Conservation (phyloP, 2,888 invertebrate genomes). For the Dasypogon diadema region DNA sequence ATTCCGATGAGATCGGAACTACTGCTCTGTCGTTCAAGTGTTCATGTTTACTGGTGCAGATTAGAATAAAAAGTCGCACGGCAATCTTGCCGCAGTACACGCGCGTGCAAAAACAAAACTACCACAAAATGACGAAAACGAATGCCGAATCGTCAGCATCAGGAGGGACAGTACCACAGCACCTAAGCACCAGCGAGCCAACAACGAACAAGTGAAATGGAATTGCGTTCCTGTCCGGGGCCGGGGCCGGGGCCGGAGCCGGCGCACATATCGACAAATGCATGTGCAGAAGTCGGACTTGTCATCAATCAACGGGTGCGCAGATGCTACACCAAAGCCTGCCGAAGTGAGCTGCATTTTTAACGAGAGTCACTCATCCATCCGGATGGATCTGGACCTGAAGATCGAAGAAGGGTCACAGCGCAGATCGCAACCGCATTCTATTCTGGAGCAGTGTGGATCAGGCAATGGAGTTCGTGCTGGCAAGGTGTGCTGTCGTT, state of each 20-base stretch:
- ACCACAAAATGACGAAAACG: constrained; percentile 19
- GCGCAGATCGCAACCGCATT: background rate
- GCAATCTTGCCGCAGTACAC: constrained; percentile 35
- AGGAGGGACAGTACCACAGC: too few species aligned
- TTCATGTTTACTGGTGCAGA: constrained; percentile 29
- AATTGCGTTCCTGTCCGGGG: constrained; percentile 22
- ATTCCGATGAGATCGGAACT: constrained; percentile 25
- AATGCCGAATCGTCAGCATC: background rate
- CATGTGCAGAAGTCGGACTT: constrained; percentile 51
- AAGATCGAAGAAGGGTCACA: background rate
- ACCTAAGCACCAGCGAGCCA: too few species aligned
- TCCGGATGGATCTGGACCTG: constrained; percentile 31
- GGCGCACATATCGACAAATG: constrained; percentile 34
- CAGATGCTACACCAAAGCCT: constrained; percentile 51
- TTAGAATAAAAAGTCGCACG: constrained; percentile 37
- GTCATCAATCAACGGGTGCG: constrained; percentile 54
- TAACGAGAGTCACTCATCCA: constrained; percentile 41
- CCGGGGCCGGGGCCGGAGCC: too few species aligned
- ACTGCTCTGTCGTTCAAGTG: background rate
- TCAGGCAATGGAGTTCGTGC: background rate
- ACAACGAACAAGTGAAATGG: constrained; percentile 25
- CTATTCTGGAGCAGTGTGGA: constrained; percentile 15
- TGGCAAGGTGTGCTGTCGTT: constrained; percentile 18
- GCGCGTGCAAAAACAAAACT: constrained; percentile 46
- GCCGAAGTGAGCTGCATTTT: constrained; percentile 43